phyloP scores from a whole-genome alignment of 2,888 invertebrate genomes.

The Cheilosia pagana region DNA sequence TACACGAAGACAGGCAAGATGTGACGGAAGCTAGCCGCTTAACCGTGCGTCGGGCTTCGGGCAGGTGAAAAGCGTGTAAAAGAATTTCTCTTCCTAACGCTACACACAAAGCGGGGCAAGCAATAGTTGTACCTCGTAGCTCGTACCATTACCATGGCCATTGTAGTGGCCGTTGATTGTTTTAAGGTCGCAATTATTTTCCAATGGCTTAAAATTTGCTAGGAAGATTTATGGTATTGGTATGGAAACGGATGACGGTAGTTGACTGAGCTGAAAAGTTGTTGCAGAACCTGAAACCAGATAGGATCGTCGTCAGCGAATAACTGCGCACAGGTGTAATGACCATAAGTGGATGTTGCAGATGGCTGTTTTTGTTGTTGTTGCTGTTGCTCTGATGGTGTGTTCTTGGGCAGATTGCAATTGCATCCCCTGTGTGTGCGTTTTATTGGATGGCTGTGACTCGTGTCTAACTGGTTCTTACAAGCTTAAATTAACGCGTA shows the following conservation, averaged over 20 bases:
- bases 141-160: constrained; percentile 25
- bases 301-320: constrained; percentile 61
- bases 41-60: constrained; percentile 9
- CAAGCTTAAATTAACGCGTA: constrained; percentile 78
- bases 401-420: constrained; percentile 34
- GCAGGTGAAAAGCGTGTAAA: constrained; percentile 55
- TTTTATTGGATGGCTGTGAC: constrained; percentile 73
- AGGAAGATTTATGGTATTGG: constrained; percentile 73
- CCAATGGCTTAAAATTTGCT: constrained; percentile 71
- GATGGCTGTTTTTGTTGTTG: constrained; percentile 42
- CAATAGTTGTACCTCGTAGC: constrained; percentile 3
- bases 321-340: constrained; percentile 75
- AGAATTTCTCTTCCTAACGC: constrained; percentile 54
- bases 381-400: constrained; percentile 2
- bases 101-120: constrained; percentile 18
- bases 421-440: constrained; percentile 61
- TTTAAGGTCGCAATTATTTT: constrained; percentile 75
- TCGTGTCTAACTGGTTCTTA: constrained; percentile 78
- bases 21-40: constrained; percentile 38
- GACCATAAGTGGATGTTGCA: constrained; percentile 73
- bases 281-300: constrained; percentile 60
- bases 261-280: constrained; percentile 55
- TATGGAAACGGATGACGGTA: constrained; percentile 63
- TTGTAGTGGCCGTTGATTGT: constrained; percentile 70
- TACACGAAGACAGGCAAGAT: constrained; percentile 55